Base-by-base conservation (phyloP, 1,140 invertebrate genomes). In the Arctopsyche grandis region DNA sequence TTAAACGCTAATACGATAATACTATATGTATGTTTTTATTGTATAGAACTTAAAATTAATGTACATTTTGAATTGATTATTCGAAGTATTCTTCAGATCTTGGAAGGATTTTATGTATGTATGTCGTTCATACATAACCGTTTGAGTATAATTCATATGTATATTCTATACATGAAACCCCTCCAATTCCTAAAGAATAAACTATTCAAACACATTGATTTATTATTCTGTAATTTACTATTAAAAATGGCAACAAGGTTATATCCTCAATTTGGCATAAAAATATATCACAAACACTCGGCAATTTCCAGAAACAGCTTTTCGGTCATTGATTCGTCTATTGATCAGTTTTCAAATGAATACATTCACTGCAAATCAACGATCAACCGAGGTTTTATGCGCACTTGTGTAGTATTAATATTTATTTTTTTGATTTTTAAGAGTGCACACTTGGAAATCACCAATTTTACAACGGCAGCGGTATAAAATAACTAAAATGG, bases 231-330 rank as follows among this genome's bases (percentile, higher is more conserved):
- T 38, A 38, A 38, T 38, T 38, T 38, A 38, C 29, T 52, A 52
- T 60, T 60, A 19, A 19, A 60, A 60, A 60, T 60, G 56, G 56
- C 56, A 60, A 21, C 56, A 60, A 60, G 56, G 56, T 60, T 19
- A 60, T 21, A 21, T 60, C 21, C 16, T 60, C 21, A n/a, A 52
- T 52, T 60, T 60, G 56, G 56, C 16, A 60, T 60, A 21, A 60
- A 60, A 60, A 19, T 60, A 60, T 60, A 60, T 60, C 56, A 60
- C 56, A 60, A 10, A 60, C 21, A 60, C 9, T n/a, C 21, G 21
- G 48, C 48, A 16, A 52, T 21, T 60, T 60, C 14, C 21, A n/a
- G 19, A 60, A 21, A 16, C 7, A 19, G 21, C 19, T 5, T 7
- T 56, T 56, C 14, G 5, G 48, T 52, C 56, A 19, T 60, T 19